Percentiles rank a stretch among this genome's conserved stretches.
phyloP scores from a whole-genome alignment of 2,113 vertebrate genomes.

The Chloebia gouldiae region DNA sequence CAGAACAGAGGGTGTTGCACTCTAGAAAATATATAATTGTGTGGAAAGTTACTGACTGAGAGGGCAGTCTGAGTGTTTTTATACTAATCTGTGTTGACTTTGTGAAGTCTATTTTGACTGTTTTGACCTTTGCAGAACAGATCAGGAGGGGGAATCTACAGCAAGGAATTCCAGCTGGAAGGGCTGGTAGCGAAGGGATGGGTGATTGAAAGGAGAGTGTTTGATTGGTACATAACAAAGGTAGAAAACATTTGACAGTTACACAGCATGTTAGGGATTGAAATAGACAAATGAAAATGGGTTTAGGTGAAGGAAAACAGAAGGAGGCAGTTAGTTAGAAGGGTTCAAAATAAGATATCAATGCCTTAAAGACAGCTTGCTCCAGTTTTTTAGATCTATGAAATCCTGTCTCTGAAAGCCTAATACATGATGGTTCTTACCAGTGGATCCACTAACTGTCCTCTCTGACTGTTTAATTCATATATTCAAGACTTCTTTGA shows the following conservation, averaged over 20 bases:
- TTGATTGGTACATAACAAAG: background rate
- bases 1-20: background rate
- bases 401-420: background rate
- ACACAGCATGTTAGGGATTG: background rate
- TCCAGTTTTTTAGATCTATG: background rate
- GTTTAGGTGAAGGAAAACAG: background rate
- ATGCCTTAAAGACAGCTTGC: background rate
- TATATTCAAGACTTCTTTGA: background rate
- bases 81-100: background rate
- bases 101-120: background rate
- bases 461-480: background rate
- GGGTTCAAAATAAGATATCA: background rate
- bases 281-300: background rate
- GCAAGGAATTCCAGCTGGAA: background rate
- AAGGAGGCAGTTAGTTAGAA: background rate
- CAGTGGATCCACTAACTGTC: background rate
- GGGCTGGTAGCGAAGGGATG: background rate
- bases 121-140: background rate
- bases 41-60: background rate
- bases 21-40: background rate
- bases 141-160: background rate
- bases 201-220: background rate
- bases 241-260: background rate
- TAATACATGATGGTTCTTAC: background rate
- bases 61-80: background rate